These are phyloP conservation scores for Solea senegalensis DNA, from an alignment of 2,113 vertebrate species.

Conservation along the genomic window DNA sequence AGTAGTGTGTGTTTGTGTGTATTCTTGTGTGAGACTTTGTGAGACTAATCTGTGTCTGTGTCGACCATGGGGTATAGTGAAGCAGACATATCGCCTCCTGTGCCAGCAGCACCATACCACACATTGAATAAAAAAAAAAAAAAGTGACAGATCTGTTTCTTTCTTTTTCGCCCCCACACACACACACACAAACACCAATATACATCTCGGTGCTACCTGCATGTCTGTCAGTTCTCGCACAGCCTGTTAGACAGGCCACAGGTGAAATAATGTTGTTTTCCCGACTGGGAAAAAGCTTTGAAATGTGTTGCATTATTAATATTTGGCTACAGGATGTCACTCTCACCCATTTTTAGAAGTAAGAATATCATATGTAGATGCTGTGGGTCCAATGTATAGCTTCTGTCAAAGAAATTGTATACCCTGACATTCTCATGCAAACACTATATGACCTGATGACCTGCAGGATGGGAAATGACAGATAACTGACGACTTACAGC, in stretches of 20 bases:
- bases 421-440: conserved; percentile 1
- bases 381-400: not conserved
- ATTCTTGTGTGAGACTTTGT: conserved; percentile 21
- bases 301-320: conserved; percentile 73
- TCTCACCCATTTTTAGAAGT: conserved; percentile 4
- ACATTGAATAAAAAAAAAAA: conserved; percentile 56
- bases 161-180: conserved; percentile 36
- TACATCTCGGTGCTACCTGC: conserved; percentile 38
- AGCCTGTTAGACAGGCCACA: conserved; percentile 72
- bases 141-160: conserved; percentile 64
- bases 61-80: conserved; percentile 37
- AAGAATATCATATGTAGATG: not conserved
- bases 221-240: conserved; percentile 61
- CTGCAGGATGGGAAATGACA: not conserved
- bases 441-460: not conserved
- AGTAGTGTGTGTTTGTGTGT: not conserved
- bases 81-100: conserved; percentile 51
- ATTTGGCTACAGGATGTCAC: conserved; percentile 63
- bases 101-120: conserved; percentile 48
- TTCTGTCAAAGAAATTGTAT: not conserved
- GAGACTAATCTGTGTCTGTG: conserved; percentile 11
- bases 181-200: conserved; percentile 32
- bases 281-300: conserved; percentile 65
- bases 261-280: conserved; percentile 72
- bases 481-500: conserved; percentile 14